phyloP scores from a whole-genome alignment of 2,797 vertebrate species.

The Hyperoplus lanceolatus region DNA sequence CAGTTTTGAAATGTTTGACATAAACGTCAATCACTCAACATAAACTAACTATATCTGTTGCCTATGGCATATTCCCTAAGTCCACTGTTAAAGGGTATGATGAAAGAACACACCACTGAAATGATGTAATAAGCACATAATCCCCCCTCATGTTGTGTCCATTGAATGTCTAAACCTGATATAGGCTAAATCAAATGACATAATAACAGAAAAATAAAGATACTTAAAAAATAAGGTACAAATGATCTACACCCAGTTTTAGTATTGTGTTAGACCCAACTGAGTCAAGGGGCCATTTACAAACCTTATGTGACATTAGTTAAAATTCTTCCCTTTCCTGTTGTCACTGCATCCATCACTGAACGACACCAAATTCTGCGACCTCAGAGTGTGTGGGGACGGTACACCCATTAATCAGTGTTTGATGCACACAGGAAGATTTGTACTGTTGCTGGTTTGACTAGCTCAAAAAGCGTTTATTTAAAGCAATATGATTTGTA shows the following conservation, averaged over 20 bases:
- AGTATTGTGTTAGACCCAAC: background rate
- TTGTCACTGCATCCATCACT: background rate
- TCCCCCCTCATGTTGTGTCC: background rate
- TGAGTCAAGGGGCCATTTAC: background rate
- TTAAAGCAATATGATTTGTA: background rate
- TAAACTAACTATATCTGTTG: background rate
- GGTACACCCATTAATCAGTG: constrained; percentile 4
- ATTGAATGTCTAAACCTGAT: background rate
- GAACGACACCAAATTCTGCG: background rate
- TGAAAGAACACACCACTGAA: background rate
- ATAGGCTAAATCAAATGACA: background rate
- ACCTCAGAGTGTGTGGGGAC: background rate
- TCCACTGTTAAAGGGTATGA: background rate
- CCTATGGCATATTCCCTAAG: background rate
- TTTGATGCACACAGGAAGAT: background rate
- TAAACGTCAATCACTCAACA: background rate
- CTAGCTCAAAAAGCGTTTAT: constrained; percentile 10
- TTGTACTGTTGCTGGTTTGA: background rate
- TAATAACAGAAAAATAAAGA: background rate
- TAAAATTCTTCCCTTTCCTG: background rate
- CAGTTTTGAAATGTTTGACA: background rate
- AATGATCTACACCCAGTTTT: background rate
- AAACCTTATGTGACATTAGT: background rate
- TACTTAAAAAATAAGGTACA: too few species aligned
- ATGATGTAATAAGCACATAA: background rate